phyloP scores from a whole-genome alignment of 2,113 vertebrate genomes.

The Erythrocercus mccallii region DNA sequence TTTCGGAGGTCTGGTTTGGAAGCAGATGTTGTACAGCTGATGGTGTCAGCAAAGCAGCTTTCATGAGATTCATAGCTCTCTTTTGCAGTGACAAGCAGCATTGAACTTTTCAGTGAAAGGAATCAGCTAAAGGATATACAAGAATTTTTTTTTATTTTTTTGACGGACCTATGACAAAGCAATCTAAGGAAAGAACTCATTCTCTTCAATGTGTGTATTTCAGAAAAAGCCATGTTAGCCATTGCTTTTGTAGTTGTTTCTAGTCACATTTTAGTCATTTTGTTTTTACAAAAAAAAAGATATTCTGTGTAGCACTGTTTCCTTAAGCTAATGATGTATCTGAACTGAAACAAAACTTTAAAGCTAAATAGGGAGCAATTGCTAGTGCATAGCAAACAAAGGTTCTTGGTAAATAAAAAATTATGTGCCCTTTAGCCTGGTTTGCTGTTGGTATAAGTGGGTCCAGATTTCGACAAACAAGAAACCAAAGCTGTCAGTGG shows the following conservation, averaged over 20 bases:
- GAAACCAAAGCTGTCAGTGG: not conserved
- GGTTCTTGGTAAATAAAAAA: not conserved
- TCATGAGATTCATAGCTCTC: conserved; percentile 61
- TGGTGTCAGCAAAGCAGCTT: conserved; percentile 47
- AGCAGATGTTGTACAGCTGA: conserved; percentile 20
- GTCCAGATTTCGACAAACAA: conserved; percentile 38
- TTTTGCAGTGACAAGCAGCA: conserved; percentile 62
- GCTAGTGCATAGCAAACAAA: not conserved
- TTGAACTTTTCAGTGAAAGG: conserved; percentile 38
- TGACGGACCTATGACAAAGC: conserved; percentile 35
- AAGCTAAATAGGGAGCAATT: not conserved
- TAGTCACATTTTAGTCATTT: not conserved
- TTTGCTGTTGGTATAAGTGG: not conserved
- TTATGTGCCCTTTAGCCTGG: conserved; percentile 20
- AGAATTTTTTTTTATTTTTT: conserved; percentile 69
- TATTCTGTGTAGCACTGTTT: not conserved
- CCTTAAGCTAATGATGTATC: not conserved
- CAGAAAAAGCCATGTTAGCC: not conserved
- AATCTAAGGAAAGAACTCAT: conserved; percentile 44
- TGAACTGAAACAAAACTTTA: not conserved
- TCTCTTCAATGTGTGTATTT: conserved; percentile 26
- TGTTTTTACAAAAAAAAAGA: not conserved
- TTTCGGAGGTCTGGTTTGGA: conserved; percentile 45
- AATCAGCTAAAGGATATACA: conserved; percentile 52
- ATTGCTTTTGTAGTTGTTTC: not conserved